Base-by-base conservation (phyloP, 2,888 invertebrate species). In the Sthenelais limicola region DNA sequence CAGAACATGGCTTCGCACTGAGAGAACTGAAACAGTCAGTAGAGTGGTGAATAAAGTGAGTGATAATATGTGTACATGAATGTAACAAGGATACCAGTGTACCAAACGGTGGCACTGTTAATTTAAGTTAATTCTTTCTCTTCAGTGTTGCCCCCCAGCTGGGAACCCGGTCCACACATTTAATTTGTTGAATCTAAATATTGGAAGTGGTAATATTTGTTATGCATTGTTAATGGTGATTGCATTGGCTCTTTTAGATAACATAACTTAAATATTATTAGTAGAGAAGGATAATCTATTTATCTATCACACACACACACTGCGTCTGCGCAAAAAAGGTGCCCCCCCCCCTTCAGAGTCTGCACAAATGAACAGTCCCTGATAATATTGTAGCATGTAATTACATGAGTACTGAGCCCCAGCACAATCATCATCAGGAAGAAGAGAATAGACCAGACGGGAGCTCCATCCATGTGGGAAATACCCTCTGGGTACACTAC, bases 401-500 rank as follows among this genome's bases (percentile, higher is more conserved):
- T 69, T 73, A 81, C 81, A 77, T 79, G 80, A 1, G 87, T 86
- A n/a, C 86, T 86, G 71, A 86, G 85, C 4, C 86, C 86, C 2
- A 86, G 79, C 2, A 84, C 85, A 0, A 83, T 79, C 85, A 86
- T 85, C 86, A 86, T 86, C 28, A 86, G 76, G 73, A 86, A 86
- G 79, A 86, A 86, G 72, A 85, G 81, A 18, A 86, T 80, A 0
- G 86, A 78, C 86, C 86, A 86, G 43, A 85, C 66, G 4, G 85
- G 86, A 7, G 86, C 79, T 0, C 85, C 79, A 0, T 85, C 85
- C 83, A 86, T 84, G 56, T 82, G 80, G 5, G 84, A 80, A 5
- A 86, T 73, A 18, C 86, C 86, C 74, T 86, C 86, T 26, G 86
- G 86, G 78, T 86, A 86, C 12, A 85, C 86, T n/a, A 84, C 82